Evolutionary conservation across 1,140 invertebrate genomes (phyloP).

Genomic region (Drosophila trapezifrons): DNA sequence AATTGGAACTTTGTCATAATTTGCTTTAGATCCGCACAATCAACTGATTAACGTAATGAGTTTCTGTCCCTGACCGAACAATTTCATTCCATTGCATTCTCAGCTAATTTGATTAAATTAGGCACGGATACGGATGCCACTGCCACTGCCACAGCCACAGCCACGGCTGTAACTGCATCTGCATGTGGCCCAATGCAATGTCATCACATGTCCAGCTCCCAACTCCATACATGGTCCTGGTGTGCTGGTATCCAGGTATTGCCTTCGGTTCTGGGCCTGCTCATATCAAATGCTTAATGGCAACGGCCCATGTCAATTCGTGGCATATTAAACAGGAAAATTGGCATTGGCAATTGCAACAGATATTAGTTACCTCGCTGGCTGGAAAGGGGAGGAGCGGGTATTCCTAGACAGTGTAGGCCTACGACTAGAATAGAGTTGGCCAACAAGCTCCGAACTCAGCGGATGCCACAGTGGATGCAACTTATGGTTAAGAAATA

Average conservation of each 20-base stretch:
- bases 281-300: slow-evolving; percentile 79
- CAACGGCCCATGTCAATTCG: slow-evolving; percentile 79
- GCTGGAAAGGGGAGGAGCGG: background rate
- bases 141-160: slow-evolving; percentile 10
- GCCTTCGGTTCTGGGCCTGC: slow-evolving; percentile 29
- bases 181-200: slow-evolving; percentile 57
- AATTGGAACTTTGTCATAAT: slow-evolving; percentile 68
- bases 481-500: background rate
- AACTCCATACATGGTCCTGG: slow-evolving; percentile 30
- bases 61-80: slow-evolving; percentile 40
- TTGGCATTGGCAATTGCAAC: slow-evolving; percentile 79
- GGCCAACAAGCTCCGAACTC: slow-evolving; percentile 7
- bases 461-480: slow-evolving; percentile 39
- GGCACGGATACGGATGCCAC: slow-evolving; percentile 37
- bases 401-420: slow-evolving; percentile 39
- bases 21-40: slow-evolving; percentile 66
- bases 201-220: slow-evolving; percentile 59
- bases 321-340: slow-evolving; percentile 81
- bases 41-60: slow-evolving; percentile 75
- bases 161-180: slow-evolving; percentile 36
- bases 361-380: slow-evolving; percentile 67
- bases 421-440: slow-evolving; percentile 18
- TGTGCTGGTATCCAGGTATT: slow-evolving; percentile 7
- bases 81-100: slow-evolving; percentile 57
- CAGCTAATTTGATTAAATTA: slow-evolving; percentile 82